Conservation (phyloP, 2,888 invertebrate species). For the Drosophila greeni region DNA sequence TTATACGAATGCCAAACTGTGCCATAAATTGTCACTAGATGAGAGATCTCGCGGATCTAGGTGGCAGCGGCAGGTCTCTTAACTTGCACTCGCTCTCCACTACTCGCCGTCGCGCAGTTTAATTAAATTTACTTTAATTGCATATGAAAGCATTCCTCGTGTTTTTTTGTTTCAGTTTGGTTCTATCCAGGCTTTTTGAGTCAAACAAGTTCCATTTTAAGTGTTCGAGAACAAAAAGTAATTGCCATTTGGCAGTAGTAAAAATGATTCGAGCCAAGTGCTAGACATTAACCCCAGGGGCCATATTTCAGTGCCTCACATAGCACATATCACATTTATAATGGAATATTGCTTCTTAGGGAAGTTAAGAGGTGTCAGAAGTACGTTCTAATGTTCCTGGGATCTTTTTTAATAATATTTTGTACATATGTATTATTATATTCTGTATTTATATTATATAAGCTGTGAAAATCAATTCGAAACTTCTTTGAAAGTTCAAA, state of each 20-base stretch:
- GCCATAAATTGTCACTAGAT: conserved; percentile 62
- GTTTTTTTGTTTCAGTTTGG: conserved; percentile 26
- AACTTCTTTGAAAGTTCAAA: background rate
- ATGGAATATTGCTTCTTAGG: conserved; percentile 11
- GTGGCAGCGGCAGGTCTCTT: conserved; percentile 46
- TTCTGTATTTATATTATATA: too few species aligned
- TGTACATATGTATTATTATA: background rate
- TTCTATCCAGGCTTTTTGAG: conserved; percentile 15
- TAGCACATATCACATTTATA: conserved; percentile 22
- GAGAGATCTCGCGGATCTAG: conserved; percentile 35
- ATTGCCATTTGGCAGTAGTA: conserved; percentile 32
- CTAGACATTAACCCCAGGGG: conserved; percentile 44
- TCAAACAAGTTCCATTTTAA: conserved; percentile 72
- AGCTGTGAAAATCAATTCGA: background rate
- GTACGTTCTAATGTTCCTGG: background rate
- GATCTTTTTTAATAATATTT: background rate
- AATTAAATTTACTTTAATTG: conserved; percentile 71
- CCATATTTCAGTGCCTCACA: conserved; percentile 18
- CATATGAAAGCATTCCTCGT: conserved; percentile 60
- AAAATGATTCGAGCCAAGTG: conserved; percentile 15
- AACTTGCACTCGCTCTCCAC: conserved; percentile 37
- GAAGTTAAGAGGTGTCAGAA: conserved; percentile 3
- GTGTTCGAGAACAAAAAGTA: conserved; percentile 42
- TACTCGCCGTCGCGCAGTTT: conserved; percentile 38
- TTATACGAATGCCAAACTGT: conserved; percentile 63